Base-by-base conservation (phyloP, 92 coral and sea anemone species). In the Siderastrea radians region DNA sequence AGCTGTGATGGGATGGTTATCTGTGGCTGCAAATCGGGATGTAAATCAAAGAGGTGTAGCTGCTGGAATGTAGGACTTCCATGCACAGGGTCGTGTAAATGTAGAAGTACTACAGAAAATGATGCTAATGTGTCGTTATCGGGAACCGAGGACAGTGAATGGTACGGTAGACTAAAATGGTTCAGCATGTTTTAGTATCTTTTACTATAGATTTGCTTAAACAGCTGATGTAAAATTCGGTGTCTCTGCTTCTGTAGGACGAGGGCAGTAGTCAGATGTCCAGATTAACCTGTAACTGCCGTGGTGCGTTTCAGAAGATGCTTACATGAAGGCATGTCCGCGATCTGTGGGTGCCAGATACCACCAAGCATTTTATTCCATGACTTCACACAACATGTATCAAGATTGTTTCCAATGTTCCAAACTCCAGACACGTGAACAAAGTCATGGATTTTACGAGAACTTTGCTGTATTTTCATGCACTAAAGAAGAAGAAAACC, bases 1-100 rank as follows among this genome's bases (percentile, higher is more conserved):
- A n/a, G n/a, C n/a, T n/a, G n/a, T n/a, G n/a, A n/a, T 75, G 74
- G 59, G 49, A 84, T 84, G 77, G 60, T 72, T 13, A 72, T 48
- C 77, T 72, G 60, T 49, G 60, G 77, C 60, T 72, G 60, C 55
- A 72, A 72, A 50, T 72, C 77, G 16, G 77, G 77, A 50, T 50
- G 77, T 44, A 72, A 72, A 72, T 13, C 77, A 72, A 15, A 3
- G 77, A 50, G 49, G 77, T 72, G 60, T 72, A 74, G n/a, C n/a
- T n/a, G n/a, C n/a, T n/a, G n/a, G n/a, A n/a, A n/a, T n/a, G n/a
- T n/a, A n/a, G n/a, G n/a, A n/a, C n/a, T n/a, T n/a, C 60, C 60
- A 73, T 52, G 78, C 44, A 49, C 78, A 5, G 77, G 58, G 49
- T 55, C 77, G 49, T 72, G 77, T 45, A 72, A 50, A 50, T 72